phyloP scores from a whole-genome alignment of 2,888 invertebrate species.

The Dynastes maya region DNA sequence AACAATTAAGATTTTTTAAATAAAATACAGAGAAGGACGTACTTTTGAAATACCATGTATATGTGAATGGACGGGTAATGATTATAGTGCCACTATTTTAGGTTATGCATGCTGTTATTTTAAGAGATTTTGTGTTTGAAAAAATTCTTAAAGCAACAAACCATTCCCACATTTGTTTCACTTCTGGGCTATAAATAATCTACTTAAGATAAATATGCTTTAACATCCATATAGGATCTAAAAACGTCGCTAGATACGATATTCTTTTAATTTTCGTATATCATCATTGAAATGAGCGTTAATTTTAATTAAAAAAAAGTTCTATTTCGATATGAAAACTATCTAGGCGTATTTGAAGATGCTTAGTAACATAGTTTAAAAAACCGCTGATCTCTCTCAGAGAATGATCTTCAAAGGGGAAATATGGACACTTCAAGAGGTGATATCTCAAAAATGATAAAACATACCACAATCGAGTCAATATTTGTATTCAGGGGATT shows the following conservation, averaged over 20 bases:
- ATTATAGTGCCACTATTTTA: neutral
- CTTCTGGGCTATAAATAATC: constrained; percentile 14
- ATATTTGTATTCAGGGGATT: no score
- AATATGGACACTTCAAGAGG: no score
- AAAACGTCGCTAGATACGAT: constrained; percentile 57
- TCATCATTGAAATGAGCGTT: no score
- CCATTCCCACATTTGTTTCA: neutral
- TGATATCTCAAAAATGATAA: no score
- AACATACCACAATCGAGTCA: no score
- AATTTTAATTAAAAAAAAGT: no score
- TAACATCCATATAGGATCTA: constrained; percentile 46
- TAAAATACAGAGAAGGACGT: neutral
- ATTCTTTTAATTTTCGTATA: no score
- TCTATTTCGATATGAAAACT: no score
- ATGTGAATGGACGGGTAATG: neutral
- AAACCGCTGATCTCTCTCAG: no score
- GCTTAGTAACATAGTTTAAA: no score
- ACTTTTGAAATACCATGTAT: neutral
- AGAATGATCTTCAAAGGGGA: no score
- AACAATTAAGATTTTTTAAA: constrained; percentile 1
- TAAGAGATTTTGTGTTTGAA: constrained; percentile 1
- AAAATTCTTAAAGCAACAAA: constrained; percentile 9
- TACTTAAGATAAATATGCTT: neutral
- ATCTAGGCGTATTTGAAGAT: no score
- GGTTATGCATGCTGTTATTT: constrained; percentile 13